Evolutionary conservation across 2,888 invertebrate genomes (phyloP).

Genomic region (Chrysolina oricalcia): DNA sequence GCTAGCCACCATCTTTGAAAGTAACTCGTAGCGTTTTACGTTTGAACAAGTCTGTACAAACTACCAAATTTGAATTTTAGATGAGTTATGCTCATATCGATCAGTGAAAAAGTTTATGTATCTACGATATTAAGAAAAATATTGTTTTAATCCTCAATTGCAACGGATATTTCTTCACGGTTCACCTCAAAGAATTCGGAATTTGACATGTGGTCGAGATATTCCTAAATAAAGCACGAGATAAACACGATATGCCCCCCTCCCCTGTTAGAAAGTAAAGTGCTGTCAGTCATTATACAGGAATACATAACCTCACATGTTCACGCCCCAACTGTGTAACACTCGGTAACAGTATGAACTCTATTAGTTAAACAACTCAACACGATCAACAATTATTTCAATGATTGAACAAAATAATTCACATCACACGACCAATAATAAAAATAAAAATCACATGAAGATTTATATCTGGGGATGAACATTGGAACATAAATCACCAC

Average conservation of each 20-base stretch:
- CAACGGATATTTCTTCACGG: too few species aligned
- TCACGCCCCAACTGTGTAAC: constrained; percentile 32
- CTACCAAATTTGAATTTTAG: too few species aligned
- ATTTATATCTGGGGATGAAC: neutral
- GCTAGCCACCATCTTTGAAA: too few species aligned
- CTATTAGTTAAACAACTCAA: neutral
- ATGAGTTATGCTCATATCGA: too few species aligned
- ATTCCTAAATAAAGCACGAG: too few species aligned
- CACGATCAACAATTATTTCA: neutral
- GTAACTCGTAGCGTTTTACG: too few species aligned
- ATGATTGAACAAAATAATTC: neutral
- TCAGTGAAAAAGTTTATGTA: too few species aligned
- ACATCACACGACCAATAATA: neutral
- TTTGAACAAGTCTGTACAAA: too few species aligned
- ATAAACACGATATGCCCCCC: neutral
- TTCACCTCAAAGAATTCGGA: too few species aligned
- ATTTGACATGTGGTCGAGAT: too few species aligned
- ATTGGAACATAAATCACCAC: neutral
- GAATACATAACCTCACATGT: constrained; percentile 55
- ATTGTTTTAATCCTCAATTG: too few species aligned
- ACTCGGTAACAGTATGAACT: neutral
- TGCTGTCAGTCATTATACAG: neutral
- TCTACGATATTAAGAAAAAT: too few species aligned
- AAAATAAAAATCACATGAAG: neutral
- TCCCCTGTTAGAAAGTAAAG: neutral